Conservation (phyloP, 2,113 vertebrate genomes). For the Oophaga pumilio region DNA sequence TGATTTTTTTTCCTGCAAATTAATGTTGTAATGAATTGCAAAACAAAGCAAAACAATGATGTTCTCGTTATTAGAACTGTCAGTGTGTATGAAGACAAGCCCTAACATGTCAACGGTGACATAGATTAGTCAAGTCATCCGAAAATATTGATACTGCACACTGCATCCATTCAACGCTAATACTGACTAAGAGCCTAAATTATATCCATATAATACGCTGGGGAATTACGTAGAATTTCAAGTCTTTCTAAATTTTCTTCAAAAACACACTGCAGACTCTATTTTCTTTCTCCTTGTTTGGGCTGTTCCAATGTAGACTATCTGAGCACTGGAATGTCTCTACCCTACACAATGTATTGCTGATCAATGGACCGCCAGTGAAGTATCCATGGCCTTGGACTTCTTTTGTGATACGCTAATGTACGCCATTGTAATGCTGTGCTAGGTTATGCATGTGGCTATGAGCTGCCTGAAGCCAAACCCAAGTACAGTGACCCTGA, state of each 20-base stretch:
- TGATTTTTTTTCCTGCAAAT: slow-evolving; percentile 42
- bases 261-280: not conserved
- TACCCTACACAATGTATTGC: no score
- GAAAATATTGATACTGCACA: slow-evolving; percentile 21
- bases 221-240: no score
- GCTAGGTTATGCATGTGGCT: no score
- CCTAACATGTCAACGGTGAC: slow-evolving; percentile 6
- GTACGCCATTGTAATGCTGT: no score
- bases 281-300: not conserved
- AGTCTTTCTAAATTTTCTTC: not conserved
- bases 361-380: no score
- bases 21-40: slow-evolving; percentile 47
- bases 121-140: slow-evolving; percentile 20
- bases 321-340: no score
- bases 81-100: slow-evolving; percentile 14
- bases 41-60: slow-evolving; percentile 35
- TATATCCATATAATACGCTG: not conserved
- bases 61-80: slow-evolving; percentile 11
- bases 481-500: no score
- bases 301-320: not conserved
- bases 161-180: not conserved
- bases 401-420: no score
- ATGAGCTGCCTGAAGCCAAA: no score
- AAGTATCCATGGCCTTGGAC: no score
- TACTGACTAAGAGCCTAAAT: no score